A percentile compares a stretch with the other conserved stretches of the same genome.
Evolutionary conservation across 2,113 vertebrate species (phyloP).

Genomic region (Poeciliopsis retropinna): DNA sequence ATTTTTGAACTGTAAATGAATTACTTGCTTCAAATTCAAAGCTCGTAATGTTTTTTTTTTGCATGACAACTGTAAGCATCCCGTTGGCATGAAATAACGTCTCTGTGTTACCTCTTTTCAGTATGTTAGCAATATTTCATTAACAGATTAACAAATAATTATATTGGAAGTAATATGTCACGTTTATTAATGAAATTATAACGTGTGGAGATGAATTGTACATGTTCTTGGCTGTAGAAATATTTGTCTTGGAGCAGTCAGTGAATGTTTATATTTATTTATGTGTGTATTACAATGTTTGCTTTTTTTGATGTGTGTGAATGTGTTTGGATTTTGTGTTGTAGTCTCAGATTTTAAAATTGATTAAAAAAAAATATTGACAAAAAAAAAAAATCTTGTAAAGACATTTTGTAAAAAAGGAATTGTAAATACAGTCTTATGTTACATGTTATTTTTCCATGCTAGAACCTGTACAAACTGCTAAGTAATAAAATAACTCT

Average conservation of each 20-base stretch:
- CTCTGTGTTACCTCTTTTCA: conserved; percentile 84
- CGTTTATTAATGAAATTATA: conserved; percentile 85
- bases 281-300: conserved; percentile 85
- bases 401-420: conserved; percentile 90
- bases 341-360: conserved; percentile 76
- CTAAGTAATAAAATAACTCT: conserved; percentile 90
- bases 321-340: conserved; percentile 81
- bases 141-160: conserved; percentile 87
- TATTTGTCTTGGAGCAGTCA: conserved; percentile 82
- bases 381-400: conserved; percentile 79
- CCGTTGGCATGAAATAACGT: conserved; percentile 83
- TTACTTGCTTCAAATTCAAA: conserved; percentile 78
- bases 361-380: conserved; percentile 49
- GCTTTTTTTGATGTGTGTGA: conserved; percentile 85
- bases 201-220: conserved; percentile 79
- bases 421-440: conserved; percentile 93
- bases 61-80: conserved; percentile 86
- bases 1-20: conserved; percentile 81
- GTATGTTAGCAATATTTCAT: conserved; percentile 83
- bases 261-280: conserved; percentile 96
- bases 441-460: conserved; percentile 86
- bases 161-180: conserved; percentile 81
- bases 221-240: conserved; percentile 87
- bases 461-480: conserved; percentile 92
- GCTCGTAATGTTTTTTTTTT: conserved; percentile 76